phyloP scores from a whole-genome alignment of 2,797 vertebrate species.

The Rhinatrema bivittatum region DNA sequence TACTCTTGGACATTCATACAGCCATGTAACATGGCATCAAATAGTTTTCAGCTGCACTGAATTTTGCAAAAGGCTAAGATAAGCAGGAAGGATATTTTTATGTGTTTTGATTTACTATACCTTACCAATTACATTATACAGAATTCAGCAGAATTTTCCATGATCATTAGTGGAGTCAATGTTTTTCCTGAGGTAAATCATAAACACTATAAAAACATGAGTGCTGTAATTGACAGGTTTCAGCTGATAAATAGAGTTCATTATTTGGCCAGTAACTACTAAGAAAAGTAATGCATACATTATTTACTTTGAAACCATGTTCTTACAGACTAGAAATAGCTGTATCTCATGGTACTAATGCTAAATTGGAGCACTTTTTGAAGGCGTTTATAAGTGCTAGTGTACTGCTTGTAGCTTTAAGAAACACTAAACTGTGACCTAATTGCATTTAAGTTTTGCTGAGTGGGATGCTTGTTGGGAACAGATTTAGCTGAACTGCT shows the following conservation, averaged over 20 bases:
- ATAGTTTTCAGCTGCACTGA: constrained; percentile 12
- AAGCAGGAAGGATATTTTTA: constrained; percentile 4
- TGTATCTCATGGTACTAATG: too few species aligned
- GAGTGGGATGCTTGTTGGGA: constrained; percentile 23
- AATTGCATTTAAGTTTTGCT: constrained; percentile 2
- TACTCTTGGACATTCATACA: constrained; percentile 2
- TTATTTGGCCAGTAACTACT: not conserved
- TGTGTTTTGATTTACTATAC: constrained; percentile 11
- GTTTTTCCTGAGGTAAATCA: constrained; percentile 9
- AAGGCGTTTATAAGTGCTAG: too few species aligned
- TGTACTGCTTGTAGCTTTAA: not conserved
- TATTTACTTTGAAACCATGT: constrained; percentile 7
- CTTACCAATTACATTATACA: constrained; percentile 1
- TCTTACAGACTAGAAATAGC: not conserved
- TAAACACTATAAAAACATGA: not conserved
- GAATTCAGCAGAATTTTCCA: constrained; percentile 1
- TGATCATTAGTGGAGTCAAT: not conserved
- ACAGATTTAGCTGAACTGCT: constrained; percentile 21
- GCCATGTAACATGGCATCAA: constrained; percentile 4
- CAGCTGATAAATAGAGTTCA: not conserved
- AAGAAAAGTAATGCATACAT: not conserved
- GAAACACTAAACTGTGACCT: not conserved
- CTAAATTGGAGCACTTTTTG: too few species aligned
- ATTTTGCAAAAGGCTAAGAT: constrained; percentile 8
- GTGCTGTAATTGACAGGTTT: not conserved